phyloP scores from a whole-genome alignment of 2,113 vertebrate genomes.

The Erythrocercus mccallii region DNA sequence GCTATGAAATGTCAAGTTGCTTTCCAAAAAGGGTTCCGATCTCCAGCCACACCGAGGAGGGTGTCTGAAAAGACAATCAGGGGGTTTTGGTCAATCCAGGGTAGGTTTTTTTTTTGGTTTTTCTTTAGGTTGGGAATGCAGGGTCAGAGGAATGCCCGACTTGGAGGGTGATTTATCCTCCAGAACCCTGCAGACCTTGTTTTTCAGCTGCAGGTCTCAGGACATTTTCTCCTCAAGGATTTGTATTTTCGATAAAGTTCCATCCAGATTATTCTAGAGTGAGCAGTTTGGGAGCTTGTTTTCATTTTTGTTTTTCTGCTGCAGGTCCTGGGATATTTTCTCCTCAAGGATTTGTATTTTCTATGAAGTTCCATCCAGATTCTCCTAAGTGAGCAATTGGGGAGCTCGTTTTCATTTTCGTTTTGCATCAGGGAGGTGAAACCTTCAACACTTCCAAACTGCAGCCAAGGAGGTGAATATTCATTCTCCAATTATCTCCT shows the following conservation, averaged over 20 bases:
- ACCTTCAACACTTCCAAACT: background rate
- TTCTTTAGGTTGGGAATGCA: slow-evolving; percentile 19
- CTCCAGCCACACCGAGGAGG: slow-evolving; percentile 77
- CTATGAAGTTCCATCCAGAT: slow-evolving; percentile 42
- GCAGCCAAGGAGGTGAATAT: background rate
- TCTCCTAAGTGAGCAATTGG: background rate
- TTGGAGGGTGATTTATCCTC: background rate
- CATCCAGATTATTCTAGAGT: slow-evolving; percentile 25
- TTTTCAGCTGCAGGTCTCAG: slow-evolving; percentile 32
- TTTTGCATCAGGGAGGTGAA: background rate
- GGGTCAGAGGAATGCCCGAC: slow-evolving; percentile 43
- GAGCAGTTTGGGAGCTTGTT: background rate
- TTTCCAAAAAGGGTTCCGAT: slow-evolving; percentile 70
- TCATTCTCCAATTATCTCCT: background rate
- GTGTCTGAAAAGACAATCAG: slow-evolving; percentile 75
- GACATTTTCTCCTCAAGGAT: background rate
- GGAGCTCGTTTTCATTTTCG: slow-evolving; percentile 9
- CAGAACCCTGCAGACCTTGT: slow-evolving; percentile 12
- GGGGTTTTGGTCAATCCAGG: slow-evolving; percentile 64
- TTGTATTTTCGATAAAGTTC: slow-evolving; percentile 39
- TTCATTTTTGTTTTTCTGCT: slow-evolving; percentile 37
- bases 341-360: slow-evolving; percentile 10
- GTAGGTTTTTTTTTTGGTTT: background rate
- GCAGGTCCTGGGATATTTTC: background rate
- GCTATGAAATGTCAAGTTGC: slow-evolving; percentile 74